These are phyloP conservation scores for Suillia variegata DNA, from an alignment of 2,888 invertebrate genomes.

Conservation along the genomic window DNA sequence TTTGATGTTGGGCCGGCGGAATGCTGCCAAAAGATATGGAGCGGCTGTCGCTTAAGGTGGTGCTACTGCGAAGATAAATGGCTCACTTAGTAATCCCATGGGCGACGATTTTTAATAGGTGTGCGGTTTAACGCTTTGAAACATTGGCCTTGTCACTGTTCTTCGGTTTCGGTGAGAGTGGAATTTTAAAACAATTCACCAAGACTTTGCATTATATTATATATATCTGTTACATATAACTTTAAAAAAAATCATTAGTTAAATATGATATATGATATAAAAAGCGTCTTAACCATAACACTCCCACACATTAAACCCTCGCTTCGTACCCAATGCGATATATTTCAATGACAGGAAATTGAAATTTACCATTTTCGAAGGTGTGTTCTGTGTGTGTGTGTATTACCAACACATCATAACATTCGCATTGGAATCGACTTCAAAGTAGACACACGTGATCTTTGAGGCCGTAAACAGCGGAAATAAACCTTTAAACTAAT, in stretches of 20 bases:
- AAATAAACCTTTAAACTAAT: constrained; percentile 17
- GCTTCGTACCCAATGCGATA: no score
- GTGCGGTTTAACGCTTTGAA: constrained; percentile 47
- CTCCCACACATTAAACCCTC: no score
- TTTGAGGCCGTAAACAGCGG: constrained; percentile 26
- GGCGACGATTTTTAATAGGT: constrained; percentile 38
- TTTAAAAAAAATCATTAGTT: no score
- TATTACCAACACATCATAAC: constrained; percentile 4
- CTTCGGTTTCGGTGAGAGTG: background rate
- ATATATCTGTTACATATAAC: no score
- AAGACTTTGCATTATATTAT: no score
- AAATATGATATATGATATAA: no score
- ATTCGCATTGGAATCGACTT: constrained; percentile 5
- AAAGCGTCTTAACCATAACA: no score
- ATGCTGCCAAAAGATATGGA: constrained; percentile 27
- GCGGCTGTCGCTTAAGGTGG: constrained; percentile 42
- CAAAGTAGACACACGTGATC: constrained; percentile 7
- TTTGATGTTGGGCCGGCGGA: constrained; percentile 5
- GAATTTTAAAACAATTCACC: background rate
- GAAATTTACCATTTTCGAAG: constrained; percentile 40
- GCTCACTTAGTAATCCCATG: constrained; percentile 54
- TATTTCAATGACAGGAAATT: constrained; percentile 39
- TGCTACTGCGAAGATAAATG: constrained; percentile 60
- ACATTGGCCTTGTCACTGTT: background rate
- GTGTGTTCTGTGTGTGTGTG: background rate